A percentile compares a stretch with the other conserved stretches of the same genome.
phyloP scores from a whole-genome alignment of 2,888 invertebrate species.

The Spicauda simplicius region DNA sequence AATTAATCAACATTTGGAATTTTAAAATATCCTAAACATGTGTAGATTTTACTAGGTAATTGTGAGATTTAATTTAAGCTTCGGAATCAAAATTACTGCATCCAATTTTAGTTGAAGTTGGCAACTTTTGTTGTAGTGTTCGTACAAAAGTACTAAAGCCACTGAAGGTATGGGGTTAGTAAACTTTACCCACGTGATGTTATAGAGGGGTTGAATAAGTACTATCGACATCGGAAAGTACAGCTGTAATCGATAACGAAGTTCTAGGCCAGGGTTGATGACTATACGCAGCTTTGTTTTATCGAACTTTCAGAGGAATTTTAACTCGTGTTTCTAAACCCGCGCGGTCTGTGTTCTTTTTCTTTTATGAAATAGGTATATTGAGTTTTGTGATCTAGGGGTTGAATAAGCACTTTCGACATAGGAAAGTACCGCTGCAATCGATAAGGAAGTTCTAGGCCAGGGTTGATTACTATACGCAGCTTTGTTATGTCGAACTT shows the following conservation, averaged over 20 bases:
- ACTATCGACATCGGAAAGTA: not conserved
- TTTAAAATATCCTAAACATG: too few relatives aligned
- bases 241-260: not conserved
- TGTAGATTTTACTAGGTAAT: too few relatives aligned
- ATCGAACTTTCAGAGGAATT: not conserved
- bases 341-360: too few relatives aligned
- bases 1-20: too few relatives aligned
- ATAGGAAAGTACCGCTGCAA: not conserved
- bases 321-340: not conserved
- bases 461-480: not conserved
- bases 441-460: not conserved
- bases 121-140: too few relatives aligned
- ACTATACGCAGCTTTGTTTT: not conserved
- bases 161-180: too few relatives aligned
- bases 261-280: slow-evolving; percentile 1
- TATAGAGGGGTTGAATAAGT: not conserved
- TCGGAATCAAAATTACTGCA: too few relatives aligned
- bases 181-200: not conserved
- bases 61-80: too few relatives aligned
- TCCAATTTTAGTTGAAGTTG: too few relatives aligned
- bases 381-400: too few relatives aligned
- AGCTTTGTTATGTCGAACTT: not conserved
- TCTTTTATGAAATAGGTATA: too few relatives aligned
- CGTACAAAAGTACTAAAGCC: too few relatives aligned
- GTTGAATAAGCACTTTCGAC: not conserved